Evolutionary conservation across 2,113 vertebrate species (phyloP).

Genomic region (Trogon melanurus): DNA sequence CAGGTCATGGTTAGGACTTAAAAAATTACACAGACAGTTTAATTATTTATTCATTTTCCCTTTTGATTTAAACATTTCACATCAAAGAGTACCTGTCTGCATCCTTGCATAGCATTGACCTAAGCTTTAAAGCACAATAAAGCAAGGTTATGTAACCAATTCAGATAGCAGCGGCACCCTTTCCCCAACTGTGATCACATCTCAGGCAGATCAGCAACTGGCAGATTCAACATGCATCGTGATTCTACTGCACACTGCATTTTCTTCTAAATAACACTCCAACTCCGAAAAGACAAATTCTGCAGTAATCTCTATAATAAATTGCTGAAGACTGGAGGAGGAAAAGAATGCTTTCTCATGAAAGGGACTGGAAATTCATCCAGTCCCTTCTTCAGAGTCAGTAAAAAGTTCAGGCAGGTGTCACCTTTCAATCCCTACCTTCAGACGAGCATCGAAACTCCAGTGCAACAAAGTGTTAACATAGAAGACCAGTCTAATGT

Average conservation of each 20-base stretch:
- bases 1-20: neutral
- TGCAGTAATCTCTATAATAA: neutral
- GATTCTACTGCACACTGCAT: neutral
- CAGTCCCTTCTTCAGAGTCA: neutral
- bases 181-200: neutral
- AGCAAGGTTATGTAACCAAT: neutral
- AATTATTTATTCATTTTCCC: conserved; percentile 10
- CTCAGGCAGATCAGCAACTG: neutral
- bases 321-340: neutral
- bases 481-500: neutral
- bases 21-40: neutral
- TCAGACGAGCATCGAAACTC: neutral
- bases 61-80: neutral
- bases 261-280: neutral
- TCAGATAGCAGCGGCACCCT: neutral
- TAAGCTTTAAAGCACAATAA: neutral
- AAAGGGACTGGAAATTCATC: neutral
- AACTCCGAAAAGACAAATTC: neutral
- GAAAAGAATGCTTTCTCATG: neutral
- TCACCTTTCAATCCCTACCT: neutral
- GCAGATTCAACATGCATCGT: neutral
- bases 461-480: neutral
- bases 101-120: neutral
- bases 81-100: neutral
- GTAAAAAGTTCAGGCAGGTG: neutral